These are phyloP conservation scores for Synergus itoensis DNA, from an alignment of 2,888 invertebrate genomes.

Conservation along the genomic window DNA sequence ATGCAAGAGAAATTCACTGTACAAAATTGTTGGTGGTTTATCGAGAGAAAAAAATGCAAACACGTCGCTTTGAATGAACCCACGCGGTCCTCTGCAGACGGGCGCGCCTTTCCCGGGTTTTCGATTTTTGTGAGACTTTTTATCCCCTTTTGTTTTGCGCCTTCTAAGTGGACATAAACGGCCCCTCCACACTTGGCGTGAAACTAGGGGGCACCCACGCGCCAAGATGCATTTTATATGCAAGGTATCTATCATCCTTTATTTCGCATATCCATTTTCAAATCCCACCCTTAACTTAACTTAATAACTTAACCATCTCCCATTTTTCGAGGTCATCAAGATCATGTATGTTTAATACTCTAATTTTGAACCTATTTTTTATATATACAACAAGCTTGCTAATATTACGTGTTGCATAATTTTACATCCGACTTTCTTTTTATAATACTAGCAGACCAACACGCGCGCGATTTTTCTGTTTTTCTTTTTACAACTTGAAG, in stretches of 20 bases:
- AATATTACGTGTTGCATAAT: too few relatives aligned
- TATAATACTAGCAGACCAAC: too few relatives aligned
- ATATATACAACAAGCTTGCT: too few relatives aligned
- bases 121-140: conserved; percentile 42
- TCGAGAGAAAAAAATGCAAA: conserved; percentile 54
- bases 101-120: conserved; percentile 55
- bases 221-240: conserved; percentile 37
- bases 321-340: neutral
- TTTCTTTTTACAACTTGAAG: too few relatives aligned
- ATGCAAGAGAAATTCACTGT: conserved; percentile 45
- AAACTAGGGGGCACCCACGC: conserved; percentile 55
- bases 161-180: conserved; percentile 50
- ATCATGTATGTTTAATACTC: neutral
- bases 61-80: conserved; percentile 65
- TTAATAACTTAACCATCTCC: neutral
- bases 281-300: neutral
- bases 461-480: too few relatives aligned
- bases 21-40: conserved; percentile 26
- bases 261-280: neutral
- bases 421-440: too few relatives aligned
- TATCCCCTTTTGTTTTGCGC: conserved; percentile 46
- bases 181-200: conserved; percentile 47
- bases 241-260: conserved; percentile 32
- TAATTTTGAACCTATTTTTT: too few relatives aligned
- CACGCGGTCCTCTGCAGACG: conserved; percentile 57